Conservation (phyloP, 2,888 invertebrate genomes). For the Conchocele bisecta region DNA sequence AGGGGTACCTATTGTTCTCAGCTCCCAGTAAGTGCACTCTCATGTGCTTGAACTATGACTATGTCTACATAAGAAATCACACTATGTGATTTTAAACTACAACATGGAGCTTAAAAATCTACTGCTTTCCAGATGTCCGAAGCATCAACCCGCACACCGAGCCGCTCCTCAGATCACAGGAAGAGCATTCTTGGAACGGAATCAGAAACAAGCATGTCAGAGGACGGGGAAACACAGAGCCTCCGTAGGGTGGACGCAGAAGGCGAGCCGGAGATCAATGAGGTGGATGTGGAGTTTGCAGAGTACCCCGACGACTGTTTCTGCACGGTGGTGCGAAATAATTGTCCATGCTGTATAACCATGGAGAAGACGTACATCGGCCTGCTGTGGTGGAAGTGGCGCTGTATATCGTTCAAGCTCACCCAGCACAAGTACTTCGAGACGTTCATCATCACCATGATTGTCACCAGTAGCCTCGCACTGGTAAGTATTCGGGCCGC, state of each 20-base stretch:
- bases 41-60: not conserved
- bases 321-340: slow-evolving; percentile 86
- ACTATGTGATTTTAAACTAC: not conserved
- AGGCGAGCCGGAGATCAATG: slow-evolving; percentile 89
- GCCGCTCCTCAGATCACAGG: slow-evolving; percentile 64
- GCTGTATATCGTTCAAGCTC: slow-evolving; percentile 95
- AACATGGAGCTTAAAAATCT: not conserved
- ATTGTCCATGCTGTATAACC: slow-evolving; percentile 73
- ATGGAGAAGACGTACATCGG: slow-evolving; percentile 92
- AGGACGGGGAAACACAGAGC: slow-evolving; percentile 62
- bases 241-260: slow-evolving; percentile 69
- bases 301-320: slow-evolving; percentile 97
- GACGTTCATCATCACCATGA: slow-evolving; percentile 99
- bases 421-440: slow-evolving; percentile 99
- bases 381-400: slow-evolving; percentile 96
- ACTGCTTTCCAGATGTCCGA: slow-evolving; percentile 39
- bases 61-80: not conserved
- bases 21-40: too few relatives aligned
- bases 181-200: slow-evolving; percentile 63
- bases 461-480: slow-evolving; percentile 98
- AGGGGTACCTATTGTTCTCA: too few relatives aligned
- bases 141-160: slow-evolving; percentile 70
- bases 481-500: slow-evolving; percentile 89
- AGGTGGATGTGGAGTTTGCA: slow-evolving; percentile 89
- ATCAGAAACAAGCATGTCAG: slow-evolving; percentile 58